Conservation (phyloP, 2,888 invertebrate species). For the Diarsia brunnea region DNA sequence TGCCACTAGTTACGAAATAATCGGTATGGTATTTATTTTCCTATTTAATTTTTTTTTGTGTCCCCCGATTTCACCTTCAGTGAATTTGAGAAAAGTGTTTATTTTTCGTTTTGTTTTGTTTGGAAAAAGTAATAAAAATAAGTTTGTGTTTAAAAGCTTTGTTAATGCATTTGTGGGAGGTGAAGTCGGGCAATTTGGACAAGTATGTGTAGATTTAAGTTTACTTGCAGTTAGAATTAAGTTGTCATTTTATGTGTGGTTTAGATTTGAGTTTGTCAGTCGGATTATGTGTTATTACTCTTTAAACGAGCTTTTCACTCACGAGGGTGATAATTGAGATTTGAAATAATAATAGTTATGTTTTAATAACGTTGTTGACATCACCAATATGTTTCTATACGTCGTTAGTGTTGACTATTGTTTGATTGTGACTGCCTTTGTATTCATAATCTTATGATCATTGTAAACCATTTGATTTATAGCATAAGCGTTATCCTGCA, state of each 20-base stretch:
- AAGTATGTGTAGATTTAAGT: constrained; percentile 51
- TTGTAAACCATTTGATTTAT: too few relatives aligned
- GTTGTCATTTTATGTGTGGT: background rate
- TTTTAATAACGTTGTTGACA: constrained; percentile 1
- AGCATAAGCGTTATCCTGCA: too few relatives aligned
- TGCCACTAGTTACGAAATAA: constrained; percentile 51
- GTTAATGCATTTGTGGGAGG: constrained; percentile 35
- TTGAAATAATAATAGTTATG: background rate
- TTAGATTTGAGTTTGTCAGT: background rate
- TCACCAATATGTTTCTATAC: too few relatives aligned
- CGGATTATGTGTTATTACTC: constrained; percentile 27
- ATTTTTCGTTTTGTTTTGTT: background rate
- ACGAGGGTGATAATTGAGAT: background rate
- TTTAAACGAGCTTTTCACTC: background rate
- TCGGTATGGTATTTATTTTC: constrained; percentile 60
- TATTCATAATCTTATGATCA: background rate
- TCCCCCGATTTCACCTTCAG: constrained; percentile 58
- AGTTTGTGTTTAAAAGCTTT: constrained; percentile 33
- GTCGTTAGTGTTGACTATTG: background rate
- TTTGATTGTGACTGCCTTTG: background rate
- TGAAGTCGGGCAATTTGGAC: constrained; percentile 63
- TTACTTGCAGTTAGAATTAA: constrained; percentile 11
- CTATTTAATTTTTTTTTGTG: constrained; percentile 4
- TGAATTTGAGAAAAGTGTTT: constrained; percentile 29
- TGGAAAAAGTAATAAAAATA: background rate